Conservation (phyloP, 2,888 invertebrate species). For the Pasiphila rectangulata region DNA sequence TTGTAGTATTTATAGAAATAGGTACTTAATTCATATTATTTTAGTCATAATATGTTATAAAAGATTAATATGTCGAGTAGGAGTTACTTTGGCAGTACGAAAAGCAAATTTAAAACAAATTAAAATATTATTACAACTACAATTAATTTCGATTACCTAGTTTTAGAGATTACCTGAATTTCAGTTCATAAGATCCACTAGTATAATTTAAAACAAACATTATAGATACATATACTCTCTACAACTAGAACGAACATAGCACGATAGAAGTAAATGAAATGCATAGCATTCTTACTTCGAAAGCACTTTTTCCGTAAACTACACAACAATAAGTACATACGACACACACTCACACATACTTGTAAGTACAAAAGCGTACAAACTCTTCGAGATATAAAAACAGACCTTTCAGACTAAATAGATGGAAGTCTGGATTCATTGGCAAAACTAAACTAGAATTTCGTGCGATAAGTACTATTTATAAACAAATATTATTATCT, state of each 20-base stretch:
- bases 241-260: constrained; percentile 22
- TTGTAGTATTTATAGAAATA: neutral
- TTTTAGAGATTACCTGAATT: constrained; percentile 24
- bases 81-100: constrained; percentile 24
- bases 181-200: constrained; percentile 31
- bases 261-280: constrained; percentile 13
- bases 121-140: neutral
- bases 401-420: constrained; percentile 40
- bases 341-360: constrained; percentile 35
- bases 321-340: constrained; percentile 46
- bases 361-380: constrained; percentile 35
- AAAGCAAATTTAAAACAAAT: constrained; percentile 7
- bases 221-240: constrained; percentile 18
- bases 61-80: constrained; percentile 3
- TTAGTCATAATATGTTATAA: neutral
- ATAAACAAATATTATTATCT: neutral
- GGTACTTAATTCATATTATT: neutral
- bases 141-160: constrained; percentile 11
- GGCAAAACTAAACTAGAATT: constrained; percentile 4
- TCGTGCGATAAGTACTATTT: neutral
- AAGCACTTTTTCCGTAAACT: constrained; percentile 23
- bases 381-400: constrained; percentile 55
- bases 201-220: constrained; percentile 22
- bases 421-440: constrained; percentile 11
- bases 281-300: neutral